Evolutionary conservation across 2,797 vertebrate species (phyloP).

Genomic region (Loriculus beryllinus): DNA sequence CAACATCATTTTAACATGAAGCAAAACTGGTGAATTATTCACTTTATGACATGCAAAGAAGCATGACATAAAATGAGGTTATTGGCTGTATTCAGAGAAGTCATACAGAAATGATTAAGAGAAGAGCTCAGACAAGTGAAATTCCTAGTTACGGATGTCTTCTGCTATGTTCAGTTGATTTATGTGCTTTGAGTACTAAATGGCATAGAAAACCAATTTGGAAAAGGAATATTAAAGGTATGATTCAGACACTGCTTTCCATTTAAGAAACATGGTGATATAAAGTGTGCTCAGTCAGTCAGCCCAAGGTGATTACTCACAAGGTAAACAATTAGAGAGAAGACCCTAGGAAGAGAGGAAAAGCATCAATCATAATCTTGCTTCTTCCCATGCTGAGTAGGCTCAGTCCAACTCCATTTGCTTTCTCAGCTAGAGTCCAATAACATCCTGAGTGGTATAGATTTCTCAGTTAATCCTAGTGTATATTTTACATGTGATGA

Average conservation of each 20-base stretch:
- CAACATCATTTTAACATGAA: not conserved
- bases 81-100: not conserved
- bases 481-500: not conserved
- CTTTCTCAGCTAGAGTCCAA: not conserved
- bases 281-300: not conserved
- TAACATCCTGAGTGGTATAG: not conserved
- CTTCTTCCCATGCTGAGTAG: not conserved
- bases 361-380: not conserved
- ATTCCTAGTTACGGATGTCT: not conserved
- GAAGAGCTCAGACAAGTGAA: not conserved
- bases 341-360: not conserved
- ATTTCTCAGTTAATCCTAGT: not conserved
- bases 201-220: slow-evolving; percentile 12
- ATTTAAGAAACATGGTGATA: slow-evolving; percentile 2
- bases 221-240: not conserved
- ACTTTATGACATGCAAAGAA: not conserved
- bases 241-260: not conserved
- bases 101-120: not conserved
- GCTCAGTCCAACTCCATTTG: not conserved
- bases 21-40: not conserved
- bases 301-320: not conserved
- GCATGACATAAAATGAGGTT: not conserved
- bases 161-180: not conserved
- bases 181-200: not conserved
- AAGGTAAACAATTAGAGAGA: not conserved